Evolutionary conservation across 2,888 invertebrate species (phyloP).

Genomic region (Acleris cristana): DNA sequence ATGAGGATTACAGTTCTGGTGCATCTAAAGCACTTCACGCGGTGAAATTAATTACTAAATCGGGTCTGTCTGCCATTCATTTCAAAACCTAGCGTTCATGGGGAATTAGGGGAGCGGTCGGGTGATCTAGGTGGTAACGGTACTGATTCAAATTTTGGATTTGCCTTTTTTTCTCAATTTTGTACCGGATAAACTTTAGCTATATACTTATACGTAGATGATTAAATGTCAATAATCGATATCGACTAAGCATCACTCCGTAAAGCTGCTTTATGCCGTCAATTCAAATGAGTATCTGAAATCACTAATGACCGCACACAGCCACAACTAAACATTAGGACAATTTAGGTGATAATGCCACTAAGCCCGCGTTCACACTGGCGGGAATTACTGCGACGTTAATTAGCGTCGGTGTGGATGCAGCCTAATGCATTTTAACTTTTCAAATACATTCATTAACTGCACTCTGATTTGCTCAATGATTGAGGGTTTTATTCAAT

Average conservation of each 20-base stretch:
- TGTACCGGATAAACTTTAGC: too few species aligned
- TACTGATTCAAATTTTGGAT: too few species aligned
- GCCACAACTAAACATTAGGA: constrained; percentile 79
- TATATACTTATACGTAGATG: too few species aligned
- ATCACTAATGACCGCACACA: constrained; percentile 58
- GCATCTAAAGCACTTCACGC: constrained; percentile 80
- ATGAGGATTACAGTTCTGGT: constrained; percentile 82
- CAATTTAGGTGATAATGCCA: constrained; percentile 79
- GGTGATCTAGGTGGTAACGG: constrained; percentile 7
- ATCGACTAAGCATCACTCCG: neutral
- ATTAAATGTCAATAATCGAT: neutral
- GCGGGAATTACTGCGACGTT: constrained; percentile 67
- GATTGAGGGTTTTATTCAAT: constrained; percentile 65
- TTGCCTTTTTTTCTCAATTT: too few species aligned
- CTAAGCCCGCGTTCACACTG: constrained; percentile 75
- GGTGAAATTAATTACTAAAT: constrained; percentile 83
- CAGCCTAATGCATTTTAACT: constrained; percentile 77
- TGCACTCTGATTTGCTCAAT: constrained; percentile 66
- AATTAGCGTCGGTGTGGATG: constrained; percentile 68
- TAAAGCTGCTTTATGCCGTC: constrained; percentile 24
- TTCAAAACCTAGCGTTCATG: constrained; percentile 48
- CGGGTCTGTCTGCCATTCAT: constrained; percentile 72
- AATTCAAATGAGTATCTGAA: constrained; percentile 48
- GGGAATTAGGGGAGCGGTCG: constrained; percentile 37
- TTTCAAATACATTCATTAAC: constrained; percentile 79